Base-by-base conservation (phyloP, 2,113 vertebrate genomes). In the Phrynosoma platyrhinos region DNA sequence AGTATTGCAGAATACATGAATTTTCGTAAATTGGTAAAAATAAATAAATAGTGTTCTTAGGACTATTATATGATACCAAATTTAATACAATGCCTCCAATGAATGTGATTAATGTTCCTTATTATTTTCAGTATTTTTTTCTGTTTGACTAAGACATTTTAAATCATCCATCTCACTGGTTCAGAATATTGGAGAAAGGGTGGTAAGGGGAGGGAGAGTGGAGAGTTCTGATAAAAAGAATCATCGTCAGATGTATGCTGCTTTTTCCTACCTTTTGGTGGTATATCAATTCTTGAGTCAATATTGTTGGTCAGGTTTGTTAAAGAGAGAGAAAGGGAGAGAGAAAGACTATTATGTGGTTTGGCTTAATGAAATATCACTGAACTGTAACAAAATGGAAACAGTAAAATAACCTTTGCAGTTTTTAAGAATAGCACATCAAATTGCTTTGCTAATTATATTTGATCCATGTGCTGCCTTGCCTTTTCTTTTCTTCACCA, bases 11-110 rank as follows among this genome's bases (percentile, higher is more conserved):
- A 13, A 82, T 23, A 42, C 13, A 12, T 23, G 40, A 40, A 82
- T 5, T 89, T 92, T 79, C 89, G 92, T 86, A 88, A 87, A 92
- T 16, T 92, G 85, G 85, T 23, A 89, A 64, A 58, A 93, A 47
- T 93, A 91, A 82, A 93, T n/a, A n/a, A n/a, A n/a, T n/a, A n/a
- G 53, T 72, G 10, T 90, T 78, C 86, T 94, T 92, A 93, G 30
- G 88, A 76, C 83, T 69, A 88, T 55, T 21, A 23, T 21, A 36
- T 53, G 80, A 89, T 86, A 89, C 77, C 85, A 62, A 82, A 89
- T 93, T 93, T 89, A 10, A 85, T 62, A 74, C 82, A 88, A 88
- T 87, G 25, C 80, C 71, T 83, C 91, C 64, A 68, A 32, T 27
- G 25, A 71, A 30, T 30, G 68, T 93, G 79, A 93, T 93, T 94